Evolutionary conservation across 2,113 vertebrate genomes (phyloP).

Genomic region (Andinoacara biseriatus): DNA sequence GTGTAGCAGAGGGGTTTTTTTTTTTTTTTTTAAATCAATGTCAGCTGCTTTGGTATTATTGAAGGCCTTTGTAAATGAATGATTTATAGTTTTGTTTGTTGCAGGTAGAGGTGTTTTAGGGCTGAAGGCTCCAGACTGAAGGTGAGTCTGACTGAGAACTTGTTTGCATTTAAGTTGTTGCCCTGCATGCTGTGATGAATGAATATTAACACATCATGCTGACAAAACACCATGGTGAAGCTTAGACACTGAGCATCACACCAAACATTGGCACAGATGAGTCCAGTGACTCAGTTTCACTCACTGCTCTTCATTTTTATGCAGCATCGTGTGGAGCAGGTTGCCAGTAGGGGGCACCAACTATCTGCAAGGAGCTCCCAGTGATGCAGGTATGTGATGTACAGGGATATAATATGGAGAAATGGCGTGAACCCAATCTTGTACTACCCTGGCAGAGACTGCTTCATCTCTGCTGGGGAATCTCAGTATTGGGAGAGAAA

Average conservation of each 20-base stretch:
- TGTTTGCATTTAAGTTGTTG: fast-evolving
- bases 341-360: neutral
- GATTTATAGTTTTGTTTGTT: neutral
- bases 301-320: neutral
- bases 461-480: slow-evolving; percentile 70
- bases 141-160: neutral
- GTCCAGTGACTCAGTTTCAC: fast-evolving
- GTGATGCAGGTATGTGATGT: neutral
- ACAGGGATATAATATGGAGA: neutral
- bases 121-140: neutral
- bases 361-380: fast-evolving
- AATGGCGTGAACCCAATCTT: slow-evolving; percentile 62
- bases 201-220: slow-evolving; percentile 70
- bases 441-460: slow-evolving; percentile 77
- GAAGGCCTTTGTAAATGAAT: fast-evolving
- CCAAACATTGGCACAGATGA: neutral
- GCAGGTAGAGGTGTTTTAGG: neutral
- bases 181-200: slow-evolving; percentile 39
- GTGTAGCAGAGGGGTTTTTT: too few relatives aligned
- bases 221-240: slow-evolving; percentile 55
- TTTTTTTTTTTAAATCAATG: too few relatives aligned
- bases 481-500: slow-evolving; percentile 75
- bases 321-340: neutral
- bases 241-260: slow-evolving; percentile 35
- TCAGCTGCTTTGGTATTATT: too few relatives aligned